Evolutionary conservation across 2,113 vertebrate genomes (phyloP), one percentile per base, ranked within the genome.

Genomic region (Saimiri boliviensis): DNA sequence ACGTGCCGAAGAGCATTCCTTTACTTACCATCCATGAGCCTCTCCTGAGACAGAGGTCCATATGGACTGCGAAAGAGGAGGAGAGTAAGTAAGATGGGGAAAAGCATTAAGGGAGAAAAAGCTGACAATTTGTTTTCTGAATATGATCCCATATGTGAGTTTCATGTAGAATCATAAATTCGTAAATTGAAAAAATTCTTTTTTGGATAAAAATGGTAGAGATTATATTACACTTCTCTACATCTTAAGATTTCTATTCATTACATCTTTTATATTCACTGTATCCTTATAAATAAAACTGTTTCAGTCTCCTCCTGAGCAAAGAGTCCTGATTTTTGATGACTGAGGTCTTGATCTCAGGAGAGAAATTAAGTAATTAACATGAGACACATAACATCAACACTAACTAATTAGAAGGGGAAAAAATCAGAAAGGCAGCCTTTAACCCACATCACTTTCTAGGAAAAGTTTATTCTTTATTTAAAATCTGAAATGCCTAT

Each of bases 401-500:
- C 82, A 96, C 47, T 63, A 82, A 56, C 40, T 76, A 54, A 94
- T 93, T 68, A 92, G 71, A 96, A 94, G 23, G 27, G 23, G 35
- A 23, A 2, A 11, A 52, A 86, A 10, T 32, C 91, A n/a, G 76
- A 49, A 52, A 88, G 27, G 49, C 52, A 47, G 40, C 2, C 76
- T 60, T 42, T 77, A 76, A n/a, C 9, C 3, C 70, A 74, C 5
- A 16, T 63, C 63, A 63, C 54, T 90, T 94, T 86, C 73, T 76
- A 96, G 49, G 25, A 84, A 92, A 74, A 37, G 7, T 56, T 3
- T 66, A 23, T 42, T 82, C 27, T 86, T 58, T 80, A n/a, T 37
- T 90, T 92, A 32, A 87, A 82, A 32, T 70, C 54, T 84, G 37
- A 90, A 66, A 19, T 89, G 42, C 81, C 5, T 83, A 27, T 88